These are phyloP conservation scores for Calameuta idolon DNA, from an alignment of 2,888 invertebrate species.

Conservation along the genomic window DNA sequence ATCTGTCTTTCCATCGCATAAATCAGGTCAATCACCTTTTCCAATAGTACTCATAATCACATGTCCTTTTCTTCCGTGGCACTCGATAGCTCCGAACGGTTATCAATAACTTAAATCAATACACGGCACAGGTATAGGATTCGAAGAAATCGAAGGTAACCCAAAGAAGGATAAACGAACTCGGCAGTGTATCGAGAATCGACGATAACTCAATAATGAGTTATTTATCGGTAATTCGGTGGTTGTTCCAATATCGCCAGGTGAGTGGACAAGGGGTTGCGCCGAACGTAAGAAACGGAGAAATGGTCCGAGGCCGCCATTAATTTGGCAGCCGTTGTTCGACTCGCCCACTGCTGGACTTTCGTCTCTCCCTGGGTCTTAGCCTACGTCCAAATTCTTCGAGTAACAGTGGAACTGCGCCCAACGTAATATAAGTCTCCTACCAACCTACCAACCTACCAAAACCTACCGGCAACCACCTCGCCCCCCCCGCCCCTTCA, in stretches of 20 bases:
- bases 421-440: constrained; percentile 44
- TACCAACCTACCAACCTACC: neutral
- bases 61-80: neutral
- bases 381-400: constrained; percentile 47
- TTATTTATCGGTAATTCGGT: constrained; percentile 53
- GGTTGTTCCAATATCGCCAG: constrained; percentile 47
- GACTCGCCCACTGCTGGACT: constrained; percentile 44
- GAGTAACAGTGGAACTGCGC: constrained; percentile 40
- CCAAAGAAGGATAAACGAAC: constrained; percentile 4
- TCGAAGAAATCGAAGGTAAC: neutral
- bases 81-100: neutral
- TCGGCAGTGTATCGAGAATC: neutral
- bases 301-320: constrained; percentile 51
- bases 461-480: neutral
- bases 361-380: constrained; percentile 29
- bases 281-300: constrained; percentile 35
- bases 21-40: neutral
- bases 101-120: neutral
- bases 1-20: neutral
- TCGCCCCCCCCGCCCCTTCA: constrained; percentile 8
- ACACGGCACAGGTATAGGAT: neutral
- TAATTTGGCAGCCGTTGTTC: constrained; percentile 56
- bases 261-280: constrained; percentile 35
- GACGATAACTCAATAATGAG: constrained; percentile 48
- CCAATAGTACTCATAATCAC: neutral